Base-by-base conservation (phyloP, 1,140 invertebrate genomes). In the Heterodera schachtii region DNA sequence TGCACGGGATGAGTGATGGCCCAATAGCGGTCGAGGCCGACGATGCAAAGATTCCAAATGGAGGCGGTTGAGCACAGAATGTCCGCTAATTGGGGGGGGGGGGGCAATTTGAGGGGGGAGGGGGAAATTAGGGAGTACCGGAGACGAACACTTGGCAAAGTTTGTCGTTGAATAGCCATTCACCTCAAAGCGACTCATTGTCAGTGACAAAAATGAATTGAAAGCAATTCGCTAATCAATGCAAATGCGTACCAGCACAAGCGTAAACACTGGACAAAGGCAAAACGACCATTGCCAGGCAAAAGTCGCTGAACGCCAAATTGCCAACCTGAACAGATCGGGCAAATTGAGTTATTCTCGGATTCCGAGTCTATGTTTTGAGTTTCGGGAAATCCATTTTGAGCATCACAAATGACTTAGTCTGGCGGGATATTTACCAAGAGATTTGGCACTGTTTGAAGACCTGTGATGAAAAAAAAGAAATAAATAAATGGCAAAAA, bases 21-120 rank as follows among this genome's bases (percentile, higher is more conserved):
- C 88, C 89, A 90, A 73, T 89, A 88, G 41, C 87, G 66, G 57
- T 89, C 88, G 3, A 89, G 79, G 7, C 88, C 88, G 9, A 89
- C 89, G 46, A 89, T 89, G 46, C 85, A 88, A 6, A 89, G 78
- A 79, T 83, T 84, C 83, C 88, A 89, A 73, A 89, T 89, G 7
- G 89, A 90, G 9, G 88, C 88, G 16, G 88, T 89, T 7, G 84
- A 89, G 79, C 88, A 90, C 3, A 89, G 83, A 81, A 89, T 90
- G 73, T 89, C 88, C 21, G 88, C 89, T 89, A 64, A 64, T 79
- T 21, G 49, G 44, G 46, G 43, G 43, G 13, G 13, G 79, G 8
- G 21, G 41, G 9, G 8, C 19, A 43, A 8, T 79, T 6, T 11
- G 31, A 3, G n/a, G 44, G 13, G 60, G 64, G 43, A 16, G n/a